Base-by-base conservation (phyloP, 1,140 invertebrate genomes). In the Batillaria attramentaria region DNA sequence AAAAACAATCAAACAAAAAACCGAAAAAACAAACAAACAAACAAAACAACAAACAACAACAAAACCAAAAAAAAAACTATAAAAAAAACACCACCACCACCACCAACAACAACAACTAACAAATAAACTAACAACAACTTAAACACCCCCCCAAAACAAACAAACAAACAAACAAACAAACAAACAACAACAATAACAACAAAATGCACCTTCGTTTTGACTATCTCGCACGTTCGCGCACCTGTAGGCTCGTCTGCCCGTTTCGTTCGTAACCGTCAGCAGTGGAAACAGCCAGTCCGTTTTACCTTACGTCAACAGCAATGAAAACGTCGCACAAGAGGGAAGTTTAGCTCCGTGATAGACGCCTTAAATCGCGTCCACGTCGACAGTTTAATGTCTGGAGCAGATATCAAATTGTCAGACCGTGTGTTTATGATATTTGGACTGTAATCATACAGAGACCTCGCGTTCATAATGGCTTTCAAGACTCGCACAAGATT, bases 381-480 rank as follows among this genome's bases (percentile, higher is more conserved):
- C 31, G 20, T 24, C 31, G 57, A 60, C 57, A 24, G 24, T 60
- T 60, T 8, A 50, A 60, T 60, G 57, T 60, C 57, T 6, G 31
- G 31, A 10, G 57, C 24, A 6, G 57, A 28, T 60, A 28, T 60
- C 57, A 24, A n/a, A 28, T 60, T 60, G 24, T 60, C 57, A 60
- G 6, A n/a, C 57, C 31, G 57, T 10, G 31, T 60, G 24, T 60
- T 60, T 60, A 60, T 28, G 57, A 60, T 60, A 60, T 60, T 60
- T 60, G 57, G 57, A 60, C 57, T 60, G 20, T 60, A 28, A 60
- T 60, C 57, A 60, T n/a, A 24, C 57, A 10, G 57, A 60, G 57
- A n/a, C 57, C 31, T 60, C 31, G 20, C 20, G 57, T 28, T 13
- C 31, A n/a, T n/a, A 60, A 60, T 20, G 31, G 57, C 57, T 28